These are phyloP conservation scores for Meles meles DNA, from an alignment of 2,113 vertebrate genomes.

Conservation along the genomic window DNA sequence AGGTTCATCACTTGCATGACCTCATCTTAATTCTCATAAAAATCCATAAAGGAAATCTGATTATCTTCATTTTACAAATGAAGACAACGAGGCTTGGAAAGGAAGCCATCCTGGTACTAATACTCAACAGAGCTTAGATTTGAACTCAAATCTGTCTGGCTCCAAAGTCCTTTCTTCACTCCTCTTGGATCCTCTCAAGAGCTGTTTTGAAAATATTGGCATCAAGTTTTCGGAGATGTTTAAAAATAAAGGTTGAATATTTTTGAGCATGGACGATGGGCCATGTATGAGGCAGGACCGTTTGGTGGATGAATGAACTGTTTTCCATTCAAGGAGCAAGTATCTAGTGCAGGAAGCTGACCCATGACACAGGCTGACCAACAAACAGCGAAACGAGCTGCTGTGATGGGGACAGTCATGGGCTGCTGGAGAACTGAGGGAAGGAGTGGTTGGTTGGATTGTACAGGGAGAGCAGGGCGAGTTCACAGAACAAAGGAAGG, in stretches of 20 bases:
- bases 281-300: not conserved
- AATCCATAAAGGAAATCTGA: not conserved
- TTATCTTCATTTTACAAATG: not conserved
- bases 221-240: not conserved
- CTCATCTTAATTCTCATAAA: slow-evolving; percentile 7
- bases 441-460: not conserved
- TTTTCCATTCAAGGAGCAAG: not conserved
- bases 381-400: not conserved
- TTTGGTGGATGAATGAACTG: not conserved
- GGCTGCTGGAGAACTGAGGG: not conserved
- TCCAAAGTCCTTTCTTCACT: not conserved
- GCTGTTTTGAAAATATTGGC: not conserved
- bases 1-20: not conserved
- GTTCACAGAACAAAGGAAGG: not conserved
- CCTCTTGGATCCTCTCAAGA: not conserved
- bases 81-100: not conserved
- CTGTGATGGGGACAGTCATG: accelerated
- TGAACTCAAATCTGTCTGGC: not conserved
- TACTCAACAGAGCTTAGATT: not conserved
- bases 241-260: slow-evolving; percentile 34
- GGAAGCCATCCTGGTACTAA: not conserved
- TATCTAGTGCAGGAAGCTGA: not conserved
- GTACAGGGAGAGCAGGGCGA: no score
- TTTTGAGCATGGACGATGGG: not conserved
- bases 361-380: not conserved